Conservation (phyloP, 2,797 vertebrate genomes). For the Lerista edwardsae region DNA sequence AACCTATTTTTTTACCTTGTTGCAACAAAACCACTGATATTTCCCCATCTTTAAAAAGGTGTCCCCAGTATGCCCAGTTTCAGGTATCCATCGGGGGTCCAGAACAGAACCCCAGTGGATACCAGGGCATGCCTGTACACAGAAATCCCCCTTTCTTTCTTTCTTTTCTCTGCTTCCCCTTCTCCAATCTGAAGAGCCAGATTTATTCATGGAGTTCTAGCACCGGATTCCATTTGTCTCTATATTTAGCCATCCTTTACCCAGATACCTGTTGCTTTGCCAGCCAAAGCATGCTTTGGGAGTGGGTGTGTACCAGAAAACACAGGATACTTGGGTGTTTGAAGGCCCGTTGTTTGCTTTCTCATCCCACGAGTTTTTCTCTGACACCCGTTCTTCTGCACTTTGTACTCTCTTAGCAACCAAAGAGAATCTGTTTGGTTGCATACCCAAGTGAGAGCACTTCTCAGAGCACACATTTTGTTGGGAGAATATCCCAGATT, state of each 20-base stretch:
- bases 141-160: neutral
- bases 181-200: neutral
- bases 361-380: slow-evolving; percentile 65
- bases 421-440: neutral
- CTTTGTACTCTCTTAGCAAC: slow-evolving; percentile 56
- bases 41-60: too few relatives aligned
- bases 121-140: too few relatives aligned
- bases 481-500: neutral
- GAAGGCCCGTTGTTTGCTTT: slow-evolving; percentile 61
- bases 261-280: neutral
- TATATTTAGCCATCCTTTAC: neutral
- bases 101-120: too few relatives aligned
- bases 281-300: neutral
- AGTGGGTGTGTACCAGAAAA: slow-evolving; percentile 56
- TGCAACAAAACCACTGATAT: too few relatives aligned
- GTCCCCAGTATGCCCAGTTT: too few relatives aligned
- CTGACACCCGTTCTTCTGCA: slow-evolving; percentile 49
- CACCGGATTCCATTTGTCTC: neutral
- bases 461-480: too few relatives aligned
- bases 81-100: too few relatives aligned
- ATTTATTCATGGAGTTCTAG: neutral
- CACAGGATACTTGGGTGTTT: slow-evolving; percentile 57
- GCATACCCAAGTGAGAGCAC: neutral
- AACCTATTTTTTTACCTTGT: too few relatives aligned
- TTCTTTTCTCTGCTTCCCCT: too few relatives aligned